A percentile compares a stretch with the other conserved stretches of the same genome.
Evolutionary conservation across 2,113 vertebrate genomes (phyloP).

Genomic region (Marmota monax): DNA sequence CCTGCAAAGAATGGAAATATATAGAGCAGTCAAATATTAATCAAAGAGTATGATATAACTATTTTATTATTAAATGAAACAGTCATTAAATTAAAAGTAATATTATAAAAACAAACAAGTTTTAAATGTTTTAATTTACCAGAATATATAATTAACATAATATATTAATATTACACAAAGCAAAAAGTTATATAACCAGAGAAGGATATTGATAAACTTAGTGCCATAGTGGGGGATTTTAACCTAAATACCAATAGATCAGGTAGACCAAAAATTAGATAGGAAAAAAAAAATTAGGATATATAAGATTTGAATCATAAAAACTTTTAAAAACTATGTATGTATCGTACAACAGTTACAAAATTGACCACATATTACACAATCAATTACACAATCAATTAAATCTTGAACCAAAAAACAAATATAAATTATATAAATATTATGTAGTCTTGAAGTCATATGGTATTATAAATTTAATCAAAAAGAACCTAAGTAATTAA

Average conservation of each 20-base stretch:
- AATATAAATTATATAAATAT: not conserved
- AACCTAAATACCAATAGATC: not conserved
- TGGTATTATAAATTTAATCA: not conserved
- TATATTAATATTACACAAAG: not conserved
- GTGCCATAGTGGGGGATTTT: not conserved
- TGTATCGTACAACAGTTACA: not conserved
- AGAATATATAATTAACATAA: not conserved
- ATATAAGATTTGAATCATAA: not conserved
- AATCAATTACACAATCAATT: not conserved
- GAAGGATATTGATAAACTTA: not conserved
- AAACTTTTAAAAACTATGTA: not conserved
- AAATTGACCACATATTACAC: not conserved
- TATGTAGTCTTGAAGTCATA: not conserved
- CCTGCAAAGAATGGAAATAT: not conserved
- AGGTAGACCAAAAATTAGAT: not conserved
- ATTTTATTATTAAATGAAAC: not conserved
- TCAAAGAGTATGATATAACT: not conserved
- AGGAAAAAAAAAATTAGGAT: not conserved
- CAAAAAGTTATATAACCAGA: not conserved
- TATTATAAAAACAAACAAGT: not conserved
- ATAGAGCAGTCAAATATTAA: not conserved
- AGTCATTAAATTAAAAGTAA: not conserved
- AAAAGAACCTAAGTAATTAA: not conserved
- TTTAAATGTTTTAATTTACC: not conserved
- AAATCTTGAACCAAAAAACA: not conserved